A percentile compares a stretch with the other conserved stretches of the same genome.
phyloP scores from a whole-genome alignment of 2,888 invertebrate species.

The Gandaritis pyraliata region DNA sequence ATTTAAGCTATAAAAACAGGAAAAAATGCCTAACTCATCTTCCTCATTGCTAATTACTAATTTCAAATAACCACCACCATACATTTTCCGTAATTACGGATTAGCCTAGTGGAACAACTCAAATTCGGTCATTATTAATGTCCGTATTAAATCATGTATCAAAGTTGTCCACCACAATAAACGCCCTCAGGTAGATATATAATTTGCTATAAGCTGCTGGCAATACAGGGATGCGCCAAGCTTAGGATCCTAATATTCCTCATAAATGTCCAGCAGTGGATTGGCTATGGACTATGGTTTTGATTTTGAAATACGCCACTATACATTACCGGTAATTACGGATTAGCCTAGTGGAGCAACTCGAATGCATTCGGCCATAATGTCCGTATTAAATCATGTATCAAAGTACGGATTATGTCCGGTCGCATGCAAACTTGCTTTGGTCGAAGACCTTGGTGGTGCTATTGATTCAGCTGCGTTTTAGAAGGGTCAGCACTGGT shows the following conservation, averaged over 20 bases:
- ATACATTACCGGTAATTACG: conserved; percentile 66
- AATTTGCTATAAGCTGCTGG: no score
- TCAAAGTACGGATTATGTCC: conserved; percentile 8
- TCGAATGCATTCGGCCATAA: conserved; percentile 55
- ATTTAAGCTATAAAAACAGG: no score
- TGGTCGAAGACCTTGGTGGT: not conserved
- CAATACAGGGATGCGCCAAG: no score
- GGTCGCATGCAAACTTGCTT: conserved; percentile 1
- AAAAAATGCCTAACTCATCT: no score
- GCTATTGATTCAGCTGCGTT: not conserved
- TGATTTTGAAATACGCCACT: conserved; percentile 56
- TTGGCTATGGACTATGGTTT: no score
- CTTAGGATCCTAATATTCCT: no score
- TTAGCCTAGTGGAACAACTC: conserved; percentile 63
- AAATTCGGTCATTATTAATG: conserved; percentile 53
- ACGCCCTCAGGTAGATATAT: no score
- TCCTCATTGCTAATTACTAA: conserved; percentile 60
- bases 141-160: not conserved
- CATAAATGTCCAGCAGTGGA: no score
- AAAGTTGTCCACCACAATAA: not conserved
- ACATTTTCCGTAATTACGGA: conserved; percentile 66
- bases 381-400: conserved; percentile 18
- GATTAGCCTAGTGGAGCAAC: conserved; percentile 64
- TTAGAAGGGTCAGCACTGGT: not conserved
- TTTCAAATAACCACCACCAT: conserved; percentile 60